Evolutionary conservation across 2,113 vertebrate species (phyloP), one percentile per base, ranked within the genome.

Genomic region (Chionis minor): DNA sequence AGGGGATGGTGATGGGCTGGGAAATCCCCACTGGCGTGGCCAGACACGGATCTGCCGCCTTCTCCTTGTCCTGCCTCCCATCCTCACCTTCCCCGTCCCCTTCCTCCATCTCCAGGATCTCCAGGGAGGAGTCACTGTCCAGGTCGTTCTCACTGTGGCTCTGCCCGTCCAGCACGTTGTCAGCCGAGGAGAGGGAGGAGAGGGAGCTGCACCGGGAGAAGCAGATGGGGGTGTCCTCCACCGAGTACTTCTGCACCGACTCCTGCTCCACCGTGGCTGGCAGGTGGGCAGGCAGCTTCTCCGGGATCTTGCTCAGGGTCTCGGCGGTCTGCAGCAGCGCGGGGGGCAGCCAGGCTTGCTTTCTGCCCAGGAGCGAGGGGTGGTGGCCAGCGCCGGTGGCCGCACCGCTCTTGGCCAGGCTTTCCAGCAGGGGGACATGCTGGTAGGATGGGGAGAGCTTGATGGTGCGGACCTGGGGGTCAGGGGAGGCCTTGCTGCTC

Each of bases 191-290:
- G 8, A 99, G 98, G 0, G 99, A 99, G 26, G 99, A 99, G 62
- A 99, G 97, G 11, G 99, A 99, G 77, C 99, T 99, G 89, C 99
- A 99, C 5, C 99, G 98, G 21, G 99, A 99, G 94, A 99, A 99
- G 96, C 99, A 99, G 83, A 99, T 99, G 0, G 99, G 99, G 5
- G 98, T 99, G 42, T 99, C 99, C 88, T 99, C 99, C 21, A 99
- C 99, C 0, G 98, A 99, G 94, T 99, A 99, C 78, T 99, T 99
- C 97, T 99, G 99, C 74, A 99, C 97, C 0, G 98, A 99, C 92
- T 99, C 99, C 97, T 99, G 98, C 22, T 98, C 98, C 0, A 86
- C 97, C 0, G 97, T 77, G 17, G 97, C 96, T 0, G 98, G 98
- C 0, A 98, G 98, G 78, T 97, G 93, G 80, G 97, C 92, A 3